Evolutionary conservation across 1,140 invertebrate species (phyloP).

Genomic region (Carposina sasakii): DNA sequence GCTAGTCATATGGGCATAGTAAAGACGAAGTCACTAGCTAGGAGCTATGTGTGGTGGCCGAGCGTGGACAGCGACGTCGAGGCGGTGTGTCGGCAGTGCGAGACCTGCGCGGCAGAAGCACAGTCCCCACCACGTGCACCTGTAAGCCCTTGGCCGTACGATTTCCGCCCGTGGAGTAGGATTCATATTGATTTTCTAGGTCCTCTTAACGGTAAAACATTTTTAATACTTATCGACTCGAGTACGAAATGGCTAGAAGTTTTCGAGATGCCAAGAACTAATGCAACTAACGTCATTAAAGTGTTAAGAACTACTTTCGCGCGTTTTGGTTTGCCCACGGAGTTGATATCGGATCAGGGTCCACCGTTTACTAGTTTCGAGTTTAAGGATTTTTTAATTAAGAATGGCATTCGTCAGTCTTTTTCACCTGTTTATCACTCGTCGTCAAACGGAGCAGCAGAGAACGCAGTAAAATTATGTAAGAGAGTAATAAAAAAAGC

Average conservation of each 20-base stretch:
- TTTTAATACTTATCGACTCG: neutral
- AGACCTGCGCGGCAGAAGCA: neutral
- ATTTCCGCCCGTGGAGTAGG: neutral
- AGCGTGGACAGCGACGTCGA: slow-evolving; percentile 49
- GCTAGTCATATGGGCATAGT: neutral
- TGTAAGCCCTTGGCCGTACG: neutral
- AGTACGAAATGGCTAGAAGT: neutral
- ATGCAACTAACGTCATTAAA: neutral
- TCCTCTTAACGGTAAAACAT: neutral
- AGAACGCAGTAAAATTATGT: neutral
- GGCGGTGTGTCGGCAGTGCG: slow-evolving; percentile 1
- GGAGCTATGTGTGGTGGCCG: neutral
- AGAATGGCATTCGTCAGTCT: neutral
- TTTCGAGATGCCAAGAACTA: neutral
- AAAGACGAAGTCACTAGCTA: neutral
- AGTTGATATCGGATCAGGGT: neutral
- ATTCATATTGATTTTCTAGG: neutral
- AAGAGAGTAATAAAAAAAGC: neutral
- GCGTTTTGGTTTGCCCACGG: neutral
- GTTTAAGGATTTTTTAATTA: neutral
- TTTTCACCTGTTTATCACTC: slow-evolving; percentile 1
- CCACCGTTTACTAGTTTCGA: neutral
- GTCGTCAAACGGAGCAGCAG: neutral
- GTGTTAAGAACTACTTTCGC: neutral
- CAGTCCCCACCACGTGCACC: too few species aligned